phyloP scores from a whole-genome alignment of 2,113 vertebrate species.

The Eleginops maclovinus region DNA sequence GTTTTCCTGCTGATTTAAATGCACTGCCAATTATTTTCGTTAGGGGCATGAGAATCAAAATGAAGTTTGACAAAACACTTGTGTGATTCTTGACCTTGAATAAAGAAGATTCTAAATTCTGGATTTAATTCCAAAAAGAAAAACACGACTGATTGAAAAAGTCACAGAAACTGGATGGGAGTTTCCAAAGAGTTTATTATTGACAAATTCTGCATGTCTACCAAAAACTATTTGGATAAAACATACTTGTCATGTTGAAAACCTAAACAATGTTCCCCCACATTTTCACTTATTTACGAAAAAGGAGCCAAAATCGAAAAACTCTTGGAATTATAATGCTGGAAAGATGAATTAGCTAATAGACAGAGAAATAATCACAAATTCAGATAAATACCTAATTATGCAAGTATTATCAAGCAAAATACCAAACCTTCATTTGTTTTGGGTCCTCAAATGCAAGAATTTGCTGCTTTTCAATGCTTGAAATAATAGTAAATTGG shows the following conservation, averaged over 20 bases:
- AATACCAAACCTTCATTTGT: neutral
- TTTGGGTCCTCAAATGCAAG: neutral
- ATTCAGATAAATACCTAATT: neutral
- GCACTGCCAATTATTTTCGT: constrained; percentile 7
- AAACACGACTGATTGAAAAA: too few species aligned
- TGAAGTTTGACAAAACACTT: neutral
- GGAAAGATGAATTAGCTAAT: neutral
- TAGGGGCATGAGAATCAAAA: constrained; percentile 5
- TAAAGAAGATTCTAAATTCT: neutral
- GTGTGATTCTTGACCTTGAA: constrained; percentile 22
- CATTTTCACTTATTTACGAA: too few species aligned
- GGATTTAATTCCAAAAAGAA: neutral
- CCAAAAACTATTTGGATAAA: neutral
- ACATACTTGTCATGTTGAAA: neutral
- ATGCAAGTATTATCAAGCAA: neutral
- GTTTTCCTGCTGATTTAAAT: constrained; percentile 45
- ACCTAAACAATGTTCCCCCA: too few species aligned
- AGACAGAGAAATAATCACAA: neutral
- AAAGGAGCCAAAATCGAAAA: too few species aligned
- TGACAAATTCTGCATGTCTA: neutral
- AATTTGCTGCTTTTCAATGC: neutral
- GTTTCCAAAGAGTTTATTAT: too few species aligned
- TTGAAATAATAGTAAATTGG: neutral
- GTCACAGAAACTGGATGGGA: too few species aligned
- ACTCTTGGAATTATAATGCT: too few species aligned